phyloP scores from a whole-genome alignment of 2,113 vertebrate genomes.

The Loxodonta africana region DNA sequence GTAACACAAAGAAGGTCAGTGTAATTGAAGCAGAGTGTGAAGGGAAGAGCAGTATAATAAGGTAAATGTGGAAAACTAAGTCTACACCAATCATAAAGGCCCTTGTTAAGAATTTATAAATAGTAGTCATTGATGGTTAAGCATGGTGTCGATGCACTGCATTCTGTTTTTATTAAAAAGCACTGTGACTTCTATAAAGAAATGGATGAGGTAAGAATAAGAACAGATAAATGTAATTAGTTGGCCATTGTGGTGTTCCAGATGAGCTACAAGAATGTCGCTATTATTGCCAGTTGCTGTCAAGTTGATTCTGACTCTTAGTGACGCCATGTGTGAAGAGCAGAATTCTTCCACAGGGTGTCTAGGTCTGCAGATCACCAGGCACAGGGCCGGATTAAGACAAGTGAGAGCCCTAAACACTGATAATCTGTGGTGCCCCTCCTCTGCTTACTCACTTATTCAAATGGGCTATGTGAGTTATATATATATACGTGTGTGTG shows the following conservation, averaged over 20 bases:
- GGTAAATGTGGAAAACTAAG: not conserved
- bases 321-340: too few species aligned
- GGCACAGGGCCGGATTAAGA: too few species aligned
- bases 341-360: too few species aligned
- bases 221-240: not conserved
- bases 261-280: not conserved
- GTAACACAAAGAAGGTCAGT: not conserved
- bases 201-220: not conserved
- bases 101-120: not conserved
- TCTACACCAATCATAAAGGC: not conserved
- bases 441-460: too few species aligned
- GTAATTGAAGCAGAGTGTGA: not conserved
- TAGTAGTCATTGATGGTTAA: not conserved
- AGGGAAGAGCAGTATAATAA: not conserved
- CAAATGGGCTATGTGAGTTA: too few species aligned
- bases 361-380: too few species aligned
- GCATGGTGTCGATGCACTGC: not conserved
- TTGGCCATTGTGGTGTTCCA: not conserved
- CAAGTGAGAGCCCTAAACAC: too few species aligned
- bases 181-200: not conserved
- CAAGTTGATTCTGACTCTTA: too few species aligned
- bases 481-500: too few species aligned
- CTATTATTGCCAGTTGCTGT: too few species aligned
- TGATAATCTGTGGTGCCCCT: too few species aligned
- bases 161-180: slow-evolving; percentile 15